Evolutionary conservation across 2,797 vertebrate species (phyloP).

Genomic region (Thamnophis elegans): DNA sequence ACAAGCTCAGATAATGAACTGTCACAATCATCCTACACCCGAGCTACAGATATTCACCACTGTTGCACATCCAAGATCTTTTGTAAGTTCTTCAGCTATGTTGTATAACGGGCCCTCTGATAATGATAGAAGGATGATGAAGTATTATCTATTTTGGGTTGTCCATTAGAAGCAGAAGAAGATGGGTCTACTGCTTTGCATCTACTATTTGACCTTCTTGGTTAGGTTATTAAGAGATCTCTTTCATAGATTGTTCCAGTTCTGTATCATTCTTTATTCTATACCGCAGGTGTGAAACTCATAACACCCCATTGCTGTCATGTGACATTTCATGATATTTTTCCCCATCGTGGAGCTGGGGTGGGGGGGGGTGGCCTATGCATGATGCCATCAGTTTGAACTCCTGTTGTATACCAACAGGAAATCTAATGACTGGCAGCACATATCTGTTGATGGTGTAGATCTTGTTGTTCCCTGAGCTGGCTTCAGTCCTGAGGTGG

Average conservation of each 20-base stretch:
- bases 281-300: background rate
- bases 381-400: too few relatives aligned
- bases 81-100: background rate
- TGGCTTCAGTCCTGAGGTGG: background rate
- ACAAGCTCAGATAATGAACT: too few relatives aligned
- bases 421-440: background rate
- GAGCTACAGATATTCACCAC: too few relatives aligned
- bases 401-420: background rate
- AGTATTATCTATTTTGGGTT: background rate
- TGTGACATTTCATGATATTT: too few relatives aligned
- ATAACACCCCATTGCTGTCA: too few relatives aligned
- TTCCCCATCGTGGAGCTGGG: too few relatives aligned
- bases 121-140: background rate
- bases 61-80: background rate
- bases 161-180: background rate
- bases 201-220: background rate
- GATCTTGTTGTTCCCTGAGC: background rate
- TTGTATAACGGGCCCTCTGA: background rate
- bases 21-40: too few relatives aligned
- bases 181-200: background rate
- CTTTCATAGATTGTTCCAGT: background rate
- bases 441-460: background rate
- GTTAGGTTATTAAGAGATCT: background rate
- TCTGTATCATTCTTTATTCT: background rate
- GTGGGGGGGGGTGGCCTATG: rapidly evolving